Percentiles rank a stretch among this genome's conserved stretches.
Conservation (phyloP, 1,140 invertebrate species). For the Phymorhynchus buccinoides region DNA sequence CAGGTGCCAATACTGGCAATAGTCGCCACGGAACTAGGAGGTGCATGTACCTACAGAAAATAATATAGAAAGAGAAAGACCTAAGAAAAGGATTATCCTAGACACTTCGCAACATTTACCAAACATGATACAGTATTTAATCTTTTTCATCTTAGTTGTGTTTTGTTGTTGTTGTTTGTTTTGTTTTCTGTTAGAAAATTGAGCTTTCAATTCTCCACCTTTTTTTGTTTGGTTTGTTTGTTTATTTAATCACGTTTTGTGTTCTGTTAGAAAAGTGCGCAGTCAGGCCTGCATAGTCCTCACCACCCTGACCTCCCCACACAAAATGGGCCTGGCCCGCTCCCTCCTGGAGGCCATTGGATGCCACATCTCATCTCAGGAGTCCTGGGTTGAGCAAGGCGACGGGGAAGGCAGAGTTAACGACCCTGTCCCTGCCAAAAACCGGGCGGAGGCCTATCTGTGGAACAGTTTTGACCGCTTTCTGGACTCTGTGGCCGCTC, state of each 20-base stretch:
- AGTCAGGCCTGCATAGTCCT: not conserved
- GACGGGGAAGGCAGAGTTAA: not conserved
- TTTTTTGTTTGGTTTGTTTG: too few species aligned
- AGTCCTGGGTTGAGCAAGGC: not conserved
- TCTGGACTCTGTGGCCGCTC: constrained; percentile 5
- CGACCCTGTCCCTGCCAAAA: not conserved
- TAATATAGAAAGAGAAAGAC: too few species aligned
- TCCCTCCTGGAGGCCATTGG: constrained; percentile 15
- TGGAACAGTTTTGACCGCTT: constrained; percentile 5
- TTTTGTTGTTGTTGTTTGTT: not conserved
- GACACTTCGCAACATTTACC: not conserved
- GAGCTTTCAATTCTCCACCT: not conserved
- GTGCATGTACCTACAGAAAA: too few species aligned
- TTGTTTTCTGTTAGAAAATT: not conserved
- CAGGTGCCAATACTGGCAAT: too few species aligned
- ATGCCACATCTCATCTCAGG: not conserved
- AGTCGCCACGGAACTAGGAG: too few species aligned
- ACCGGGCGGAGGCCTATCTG: not conserved
- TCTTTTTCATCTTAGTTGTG: not conserved
- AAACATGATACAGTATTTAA: not conserved
- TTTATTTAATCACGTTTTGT: too few species aligned
- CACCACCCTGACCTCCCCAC: not conserved
- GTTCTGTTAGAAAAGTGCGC: constrained; percentile 14
- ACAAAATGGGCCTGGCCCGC: not conserved
- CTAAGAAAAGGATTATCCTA: too few species aligned